Evolutionary conservation across 2,797 vertebrate species (phyloP).

Genomic region (Lateolabrax maculatus): DNA sequence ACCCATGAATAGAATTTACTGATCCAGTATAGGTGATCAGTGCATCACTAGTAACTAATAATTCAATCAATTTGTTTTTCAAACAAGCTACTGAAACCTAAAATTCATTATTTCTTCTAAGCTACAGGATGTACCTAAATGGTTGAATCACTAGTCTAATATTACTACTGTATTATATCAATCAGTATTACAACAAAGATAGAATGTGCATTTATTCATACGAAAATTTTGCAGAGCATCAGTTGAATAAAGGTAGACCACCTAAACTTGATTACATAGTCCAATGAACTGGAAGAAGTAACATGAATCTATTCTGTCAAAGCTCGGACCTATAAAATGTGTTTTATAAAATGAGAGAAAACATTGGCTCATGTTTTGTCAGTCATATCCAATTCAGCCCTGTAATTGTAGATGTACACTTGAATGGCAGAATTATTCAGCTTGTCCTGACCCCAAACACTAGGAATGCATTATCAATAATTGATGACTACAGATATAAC

Average conservation of each 20-base stretch:
- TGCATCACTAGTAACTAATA: background rate
- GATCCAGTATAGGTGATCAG: background rate
- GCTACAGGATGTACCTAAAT: background rate
- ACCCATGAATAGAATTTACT: background rate
- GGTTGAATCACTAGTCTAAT: slow-evolving; percentile 17
- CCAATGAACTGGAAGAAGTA: slow-evolving; percentile 58
- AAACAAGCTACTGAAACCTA: background rate
- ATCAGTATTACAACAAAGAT: slow-evolving; percentile 21
- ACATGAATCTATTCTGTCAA: slow-evolving; percentile 63
- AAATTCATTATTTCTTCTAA: background rate
- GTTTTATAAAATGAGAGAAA: slow-evolving; percentile 47
- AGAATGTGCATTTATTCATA: slow-evolving; percentile 35
- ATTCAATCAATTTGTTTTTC: background rate
- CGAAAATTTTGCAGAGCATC: slow-evolving; percentile 18
- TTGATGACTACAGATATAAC: slow-evolving; percentile 47
- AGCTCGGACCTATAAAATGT: slow-evolving; percentile 58
- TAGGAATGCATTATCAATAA: slow-evolving; percentile 43
- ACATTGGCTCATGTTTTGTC: slow-evolving; percentile 35
- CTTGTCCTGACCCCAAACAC: slow-evolving; percentile 34
- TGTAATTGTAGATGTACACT: slow-evolving; percentile 37
- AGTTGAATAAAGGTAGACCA: slow-evolving; percentile 46
- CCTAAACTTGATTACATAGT: slow-evolving; percentile 61
- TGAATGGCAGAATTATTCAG: slow-evolving; percentile 35
- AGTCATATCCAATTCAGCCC: slow-evolving; percentile 41
- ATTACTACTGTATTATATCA: slow-evolving; percentile 18